Evolutionary conservation across 1,140 invertebrate species (phyloP), one percentile per base, ranked within the genome.

Genomic region (Ylistrum balloti): DNA sequence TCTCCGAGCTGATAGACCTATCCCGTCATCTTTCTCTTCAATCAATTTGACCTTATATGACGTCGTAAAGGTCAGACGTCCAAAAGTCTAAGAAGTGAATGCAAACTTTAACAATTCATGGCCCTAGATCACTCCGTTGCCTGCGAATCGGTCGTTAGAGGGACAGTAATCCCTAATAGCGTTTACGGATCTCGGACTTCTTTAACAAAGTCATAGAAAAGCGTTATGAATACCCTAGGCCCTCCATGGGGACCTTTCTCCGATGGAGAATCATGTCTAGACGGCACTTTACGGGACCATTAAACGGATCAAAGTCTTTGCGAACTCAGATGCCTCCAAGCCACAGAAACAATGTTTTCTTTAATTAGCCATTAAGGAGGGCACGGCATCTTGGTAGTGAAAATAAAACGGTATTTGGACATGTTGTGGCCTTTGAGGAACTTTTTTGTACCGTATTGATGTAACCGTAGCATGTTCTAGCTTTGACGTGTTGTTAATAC

Each of bases 271-370:
- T 9, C 56, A n/a, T 9, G 56, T 74, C 3, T 74, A 74, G 22
- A 74, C 56, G 56, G 56, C 22, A 74, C 56, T 74, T 28, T 28
- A 28, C 56, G 56, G 56, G 2, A 74, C 56, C 56, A 74, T 74
- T 28, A 74, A 28, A n/a, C 56, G 56, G 56, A 74, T 74, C 56
- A 74, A 74, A 74, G 56, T 74, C 56, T 74, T 74, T 74, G n/a
- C 56, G 22, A 74, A 74, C 56, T 74, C 28, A 28, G 56, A 74
- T 74, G 56, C 56, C 56, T 74, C n/a, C 56, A 28, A 74, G 56
- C 22, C 56, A 74, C 56, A 74, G 56, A 74, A 74, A 74, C 56
- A 74, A 74, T n/a, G 28, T 74, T 11, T n/a, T 74, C 56, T 74
- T 74, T 74, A 74, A 74, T 74, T 74, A 74, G 7, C 56, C n/a